These are phyloP conservation scores for Grapholita molesta DNA, from an alignment of 1,140 invertebrate genomes.

Conservation along the genomic window DNA sequence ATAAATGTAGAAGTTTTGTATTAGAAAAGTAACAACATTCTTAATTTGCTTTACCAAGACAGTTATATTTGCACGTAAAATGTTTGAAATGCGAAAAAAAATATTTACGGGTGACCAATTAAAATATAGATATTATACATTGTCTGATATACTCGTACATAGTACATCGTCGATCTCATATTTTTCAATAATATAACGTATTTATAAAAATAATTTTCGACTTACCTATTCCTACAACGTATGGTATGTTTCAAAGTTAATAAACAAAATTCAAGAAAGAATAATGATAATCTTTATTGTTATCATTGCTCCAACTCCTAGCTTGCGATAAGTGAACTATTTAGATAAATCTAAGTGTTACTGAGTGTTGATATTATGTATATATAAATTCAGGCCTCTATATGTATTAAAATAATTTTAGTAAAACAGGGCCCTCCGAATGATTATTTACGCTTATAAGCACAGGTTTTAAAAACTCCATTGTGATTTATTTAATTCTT, in stretches of 20 bases:
- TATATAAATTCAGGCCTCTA: constrained; percentile 1
- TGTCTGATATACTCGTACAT: no score
- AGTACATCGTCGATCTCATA: no score
- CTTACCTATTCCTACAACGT: neutral
- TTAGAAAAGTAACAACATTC: no score
- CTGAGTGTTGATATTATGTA: neutral
- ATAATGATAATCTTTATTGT: neutral
- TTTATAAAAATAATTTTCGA: no score
- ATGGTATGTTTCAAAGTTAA: neutral
- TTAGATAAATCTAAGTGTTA: neutral
- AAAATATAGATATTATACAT: no score
- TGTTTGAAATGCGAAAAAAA: no score
- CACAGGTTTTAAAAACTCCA: neutral
- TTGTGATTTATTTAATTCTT: constrained; percentile 3
- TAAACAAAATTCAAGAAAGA: neutral
- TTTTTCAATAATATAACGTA: no score
- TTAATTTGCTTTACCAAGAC: no score
- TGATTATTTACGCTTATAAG: neutral
- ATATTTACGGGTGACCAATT: neutral
- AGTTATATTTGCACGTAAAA: no score
- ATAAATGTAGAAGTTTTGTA: no score
- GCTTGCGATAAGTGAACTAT: neutral
- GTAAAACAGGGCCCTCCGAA: neutral
- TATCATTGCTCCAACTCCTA: neutral
- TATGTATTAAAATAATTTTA: neutral